Evolutionary conservation across 1,140 invertebrate species (phyloP).

Genomic region (Aphelinus certus): DNA sequence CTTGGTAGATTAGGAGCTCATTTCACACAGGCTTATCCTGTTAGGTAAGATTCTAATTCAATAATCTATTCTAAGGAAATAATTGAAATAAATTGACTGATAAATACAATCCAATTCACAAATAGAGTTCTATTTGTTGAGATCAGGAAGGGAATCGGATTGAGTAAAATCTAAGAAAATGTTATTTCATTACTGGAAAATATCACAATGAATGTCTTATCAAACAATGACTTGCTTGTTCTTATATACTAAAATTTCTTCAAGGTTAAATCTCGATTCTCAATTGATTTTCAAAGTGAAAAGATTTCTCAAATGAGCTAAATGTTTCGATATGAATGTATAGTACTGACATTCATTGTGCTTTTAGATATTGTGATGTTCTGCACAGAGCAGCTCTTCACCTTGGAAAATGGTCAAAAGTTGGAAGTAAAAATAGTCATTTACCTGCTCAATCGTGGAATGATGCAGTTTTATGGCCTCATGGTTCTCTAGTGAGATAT

Average conservation of each 20-base stretch:
- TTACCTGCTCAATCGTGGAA: conserved; percentile 77
- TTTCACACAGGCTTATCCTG: conserved; percentile 79
- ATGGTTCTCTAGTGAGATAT: conserved; percentile 83
- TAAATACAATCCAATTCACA: not conserved
- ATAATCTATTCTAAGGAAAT: not conserved
- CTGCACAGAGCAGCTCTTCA: conserved; percentile 89
- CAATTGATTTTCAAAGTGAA: conserved; percentile 30
- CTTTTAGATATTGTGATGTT: conserved; percentile 81
- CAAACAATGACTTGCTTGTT: not conserved
- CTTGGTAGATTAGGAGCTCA: conserved; percentile 85
- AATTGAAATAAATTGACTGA: not conserved
- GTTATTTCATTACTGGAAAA: too few relatives aligned
- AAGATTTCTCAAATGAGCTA: too few relatives aligned
- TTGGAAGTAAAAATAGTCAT: conserved; percentile 73
- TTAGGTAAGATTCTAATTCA: conserved; percentile 60
- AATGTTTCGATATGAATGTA: conserved; percentile 14
- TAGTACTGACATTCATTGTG: conserved; percentile 25
- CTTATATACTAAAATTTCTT: not conserved
- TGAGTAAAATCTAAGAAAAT: too few relatives aligned
- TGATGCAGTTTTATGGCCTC: conserved; percentile 77
- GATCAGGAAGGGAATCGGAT: too few relatives aligned
- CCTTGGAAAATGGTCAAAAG: conserved; percentile 84
- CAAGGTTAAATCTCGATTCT: not conserved
- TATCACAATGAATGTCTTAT: too few relatives aligned
- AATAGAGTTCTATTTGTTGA: too few relatives aligned